A percentile compares a stretch with the other conserved stretches of the same genome.
Conservation (phyloP, 1,140 invertebrate genomes). For the Caenorhabditis briggsae region DNA sequence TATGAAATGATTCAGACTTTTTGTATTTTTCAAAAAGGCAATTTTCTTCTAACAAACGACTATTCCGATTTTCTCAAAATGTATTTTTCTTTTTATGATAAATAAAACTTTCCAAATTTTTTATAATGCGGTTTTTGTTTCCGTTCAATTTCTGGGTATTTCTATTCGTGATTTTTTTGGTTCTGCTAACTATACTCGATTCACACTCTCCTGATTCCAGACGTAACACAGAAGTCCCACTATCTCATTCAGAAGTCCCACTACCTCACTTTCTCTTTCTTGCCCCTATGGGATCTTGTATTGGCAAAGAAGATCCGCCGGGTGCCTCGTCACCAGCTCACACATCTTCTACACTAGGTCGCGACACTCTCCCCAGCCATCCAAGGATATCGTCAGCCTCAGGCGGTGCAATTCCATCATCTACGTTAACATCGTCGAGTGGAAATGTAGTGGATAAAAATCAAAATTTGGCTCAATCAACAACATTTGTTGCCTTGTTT, state of each 20-base stretch:
- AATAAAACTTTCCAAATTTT: too few species aligned
- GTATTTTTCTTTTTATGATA: too few species aligned
- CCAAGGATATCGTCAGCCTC: conserved; percentile 11
- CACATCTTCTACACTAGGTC: background rate
- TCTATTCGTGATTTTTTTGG: too few species aligned
- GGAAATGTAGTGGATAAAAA: conserved; percentile 34
- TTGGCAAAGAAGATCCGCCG: conserved; percentile 45
- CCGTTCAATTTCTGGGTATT: too few species aligned
- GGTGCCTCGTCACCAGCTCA: conserved; percentile 26
- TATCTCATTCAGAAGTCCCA: too few species aligned
- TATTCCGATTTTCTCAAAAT: background rate
- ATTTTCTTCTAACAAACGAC: background rate
- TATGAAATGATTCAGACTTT: background rate
- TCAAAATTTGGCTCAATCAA: conserved; percentile 87
- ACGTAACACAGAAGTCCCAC: background rate
- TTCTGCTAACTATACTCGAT: too few species aligned
- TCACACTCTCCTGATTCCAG: background rate
- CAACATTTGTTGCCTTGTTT: conserved; percentile 86
- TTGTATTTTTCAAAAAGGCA: background rate
- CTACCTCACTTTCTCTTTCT: background rate
- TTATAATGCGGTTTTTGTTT: too few species aligned
- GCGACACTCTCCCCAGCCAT: conserved; percentile 17
- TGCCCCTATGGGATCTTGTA: conserved; percentile 59
- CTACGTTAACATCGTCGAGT: conserved; percentile 63
- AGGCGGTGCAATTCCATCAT: background rate